Base-by-base conservation (phyloP, 2,113 vertebrate species). In the Bombycilla garrulus region DNA sequence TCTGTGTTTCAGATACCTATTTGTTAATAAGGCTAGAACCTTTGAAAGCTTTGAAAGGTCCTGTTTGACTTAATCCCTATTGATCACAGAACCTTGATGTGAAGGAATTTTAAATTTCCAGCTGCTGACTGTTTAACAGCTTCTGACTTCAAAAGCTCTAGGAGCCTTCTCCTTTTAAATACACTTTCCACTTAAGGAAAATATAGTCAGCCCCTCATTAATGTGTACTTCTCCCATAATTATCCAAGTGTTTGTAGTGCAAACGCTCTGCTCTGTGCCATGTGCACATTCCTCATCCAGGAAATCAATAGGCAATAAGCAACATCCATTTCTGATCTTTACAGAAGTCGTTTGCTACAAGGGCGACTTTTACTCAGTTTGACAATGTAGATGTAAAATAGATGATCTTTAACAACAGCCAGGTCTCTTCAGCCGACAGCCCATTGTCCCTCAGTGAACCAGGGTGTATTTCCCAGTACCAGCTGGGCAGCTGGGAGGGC, bases 91-190 rank as follows among this genome's bases (percentile, higher is more conserved):
- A 47, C 54, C 70, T 60, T 72, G 86, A 94, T 93, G 90, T 86
- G 78, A 95, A 94, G 51, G 92, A 94, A 96, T 96, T 96, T 92
- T 84, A 88, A 67, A 96, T 96, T 93, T 96, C 92, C 90, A 92
- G 79, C 85, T 6, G 23, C 85, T 57, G 89, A 79, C 93, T 93
- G 80, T 90, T 96, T 94, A 95, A 94, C 90, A 93, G 0, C 83
- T 92, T 76, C 92, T 72, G 77, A 94, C 95, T 95, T 95, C 90
- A 93, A 96, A 97, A 96, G 83, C 90, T 80, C 35, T 24, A 74
- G 88, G 65, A 92, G 47, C 53, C 61, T 81, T 83, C 28, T 95
- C 72, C 79, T 93, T 94, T 97, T 92, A 94, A 97, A 93, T 64
- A 95, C 82, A 77, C 86, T 87, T 95, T 83, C 44, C 78, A 74